Evolutionary conservation across 2,113 vertebrate genomes (phyloP).

Genomic region (Ia io): DNA sequence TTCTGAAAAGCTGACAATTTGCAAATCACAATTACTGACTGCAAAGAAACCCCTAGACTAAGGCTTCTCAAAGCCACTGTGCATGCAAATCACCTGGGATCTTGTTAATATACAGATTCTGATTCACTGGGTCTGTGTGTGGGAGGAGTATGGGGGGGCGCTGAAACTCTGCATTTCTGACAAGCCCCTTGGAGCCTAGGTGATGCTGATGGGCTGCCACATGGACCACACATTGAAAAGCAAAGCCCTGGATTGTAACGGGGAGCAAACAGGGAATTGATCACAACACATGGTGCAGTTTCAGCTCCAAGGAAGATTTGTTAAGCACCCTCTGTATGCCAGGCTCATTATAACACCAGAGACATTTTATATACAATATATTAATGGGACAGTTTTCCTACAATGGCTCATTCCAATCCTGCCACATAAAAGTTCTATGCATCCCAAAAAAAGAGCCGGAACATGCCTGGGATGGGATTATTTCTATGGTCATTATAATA

Average conservation of each 20-base stretch:
- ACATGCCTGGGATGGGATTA: background rate
- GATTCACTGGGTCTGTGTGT: background rate
- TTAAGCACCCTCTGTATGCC: background rate
- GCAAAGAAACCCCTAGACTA: background rate
- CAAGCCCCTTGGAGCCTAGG: background rate
- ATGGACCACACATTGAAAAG: background rate
- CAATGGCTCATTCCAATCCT: background rate
- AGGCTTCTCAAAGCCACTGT: too few relatives aligned
- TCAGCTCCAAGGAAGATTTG: background rate
- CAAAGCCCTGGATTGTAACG: background rate
- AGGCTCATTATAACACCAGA: background rate
- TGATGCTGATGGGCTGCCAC: too few relatives aligned
- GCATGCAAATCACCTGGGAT: background rate
- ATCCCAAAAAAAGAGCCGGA: background rate
- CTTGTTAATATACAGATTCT: background rate
- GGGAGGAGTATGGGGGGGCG: too few relatives aligned
- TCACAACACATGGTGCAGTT: background rate
- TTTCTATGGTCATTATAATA: background rate
- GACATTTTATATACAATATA: background rate
- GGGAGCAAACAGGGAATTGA: background rate
- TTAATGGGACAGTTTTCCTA: background rate
- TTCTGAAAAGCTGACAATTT: background rate
- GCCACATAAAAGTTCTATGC: background rate
- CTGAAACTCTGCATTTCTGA: background rate
- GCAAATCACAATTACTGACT: background rate